phyloP scores from a whole-genome alignment of 2,113 vertebrate genomes.

The Rhadina sibilatrix region DNA sequence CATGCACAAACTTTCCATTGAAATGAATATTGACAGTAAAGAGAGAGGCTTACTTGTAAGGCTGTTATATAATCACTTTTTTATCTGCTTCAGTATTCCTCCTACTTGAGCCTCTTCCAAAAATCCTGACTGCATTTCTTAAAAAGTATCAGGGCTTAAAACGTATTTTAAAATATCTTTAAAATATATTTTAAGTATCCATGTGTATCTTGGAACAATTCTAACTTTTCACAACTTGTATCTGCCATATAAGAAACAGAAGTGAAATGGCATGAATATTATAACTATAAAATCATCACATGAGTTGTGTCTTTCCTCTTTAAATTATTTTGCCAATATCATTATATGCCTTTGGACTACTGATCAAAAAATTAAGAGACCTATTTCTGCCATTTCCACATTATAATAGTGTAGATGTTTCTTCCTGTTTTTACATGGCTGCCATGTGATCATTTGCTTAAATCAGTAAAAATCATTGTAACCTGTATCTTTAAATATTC shows the following conservation, averaged over 20 bases:
- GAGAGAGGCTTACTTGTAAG: neutral
- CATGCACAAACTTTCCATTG: slow-evolving; percentile 39
- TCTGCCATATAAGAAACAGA: neutral
- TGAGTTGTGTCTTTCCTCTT: neutral
- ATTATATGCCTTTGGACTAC: neutral
- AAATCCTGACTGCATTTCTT: slow-evolving; percentile 19
- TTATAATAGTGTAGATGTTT: neutral
- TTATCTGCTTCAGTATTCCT: neutral
- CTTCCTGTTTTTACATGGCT: neutral
- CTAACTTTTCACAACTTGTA: neutral
- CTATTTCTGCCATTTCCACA: neutral
- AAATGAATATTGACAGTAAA: slow-evolving; percentile 38
- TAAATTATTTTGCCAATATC: neutral
- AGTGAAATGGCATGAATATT: neutral
- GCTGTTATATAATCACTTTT: slow-evolving; percentile 34
- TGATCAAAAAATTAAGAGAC: neutral
- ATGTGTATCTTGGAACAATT: neutral
- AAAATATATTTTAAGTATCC: neutral
- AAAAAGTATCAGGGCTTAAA: neutral
- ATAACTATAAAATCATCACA: neutral
- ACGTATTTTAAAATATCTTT: neutral
- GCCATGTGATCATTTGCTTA: neutral
- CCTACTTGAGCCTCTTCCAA: neutral
- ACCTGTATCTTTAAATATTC: neutral
- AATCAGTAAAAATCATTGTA: neutral